Evolutionary conservation across 1,140 invertebrate species (phyloP).

Genomic region (Drosophila varians): DNA sequence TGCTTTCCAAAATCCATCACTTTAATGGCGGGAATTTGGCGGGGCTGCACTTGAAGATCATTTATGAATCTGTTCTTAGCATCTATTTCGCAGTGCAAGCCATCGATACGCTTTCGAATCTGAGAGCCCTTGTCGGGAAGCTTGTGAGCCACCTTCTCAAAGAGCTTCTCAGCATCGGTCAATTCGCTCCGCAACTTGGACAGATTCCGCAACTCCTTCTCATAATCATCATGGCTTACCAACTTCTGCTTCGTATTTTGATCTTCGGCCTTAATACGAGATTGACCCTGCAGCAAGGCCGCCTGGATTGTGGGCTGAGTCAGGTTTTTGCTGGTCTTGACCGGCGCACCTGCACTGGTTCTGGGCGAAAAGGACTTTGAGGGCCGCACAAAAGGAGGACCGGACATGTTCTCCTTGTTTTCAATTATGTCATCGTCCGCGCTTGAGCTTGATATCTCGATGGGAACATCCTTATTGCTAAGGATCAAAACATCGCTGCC

Average conservation of each 20-base stretch:
- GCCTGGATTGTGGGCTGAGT: slow-evolving; percentile 68
- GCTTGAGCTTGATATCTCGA: slow-evolving; percentile 64
- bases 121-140: slow-evolving; percentile 69
- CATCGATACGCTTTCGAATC: slow-evolving; percentile 55
- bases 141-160: slow-evolving; percentile 51
- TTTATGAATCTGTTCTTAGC: slow-evolving; percentile 18
- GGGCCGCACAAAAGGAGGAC: background rate
- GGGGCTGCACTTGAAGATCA: slow-evolving; percentile 40
- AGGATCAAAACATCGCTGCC: slow-evolving; percentile 68
- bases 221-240: slow-evolving; percentile 43
- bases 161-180: slow-evolving; percentile 51
- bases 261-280: slow-evolving; percentile 14
- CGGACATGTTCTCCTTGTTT: slow-evolving; percentile 31
- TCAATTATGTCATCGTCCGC: slow-evolving; percentile 36
- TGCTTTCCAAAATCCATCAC: background rate
- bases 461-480: slow-evolving; percentile 58
- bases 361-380: slow-evolving; percentile 24
- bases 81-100: slow-evolving; percentile 40
- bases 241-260: background rate
- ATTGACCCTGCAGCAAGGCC: slow-evolving; percentile 11
- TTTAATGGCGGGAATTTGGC: slow-evolving; percentile 2
- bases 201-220: slow-evolving; percentile 56
- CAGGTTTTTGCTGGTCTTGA: slow-evolving; percentile 38
- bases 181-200: slow-evolving; percentile 44
- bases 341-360: slow-evolving; percentile 21